These are phyloP conservation scores for Ischnura elegans DNA, from an alignment of 2,888 invertebrate genomes.

Conservation along the genomic window DNA sequence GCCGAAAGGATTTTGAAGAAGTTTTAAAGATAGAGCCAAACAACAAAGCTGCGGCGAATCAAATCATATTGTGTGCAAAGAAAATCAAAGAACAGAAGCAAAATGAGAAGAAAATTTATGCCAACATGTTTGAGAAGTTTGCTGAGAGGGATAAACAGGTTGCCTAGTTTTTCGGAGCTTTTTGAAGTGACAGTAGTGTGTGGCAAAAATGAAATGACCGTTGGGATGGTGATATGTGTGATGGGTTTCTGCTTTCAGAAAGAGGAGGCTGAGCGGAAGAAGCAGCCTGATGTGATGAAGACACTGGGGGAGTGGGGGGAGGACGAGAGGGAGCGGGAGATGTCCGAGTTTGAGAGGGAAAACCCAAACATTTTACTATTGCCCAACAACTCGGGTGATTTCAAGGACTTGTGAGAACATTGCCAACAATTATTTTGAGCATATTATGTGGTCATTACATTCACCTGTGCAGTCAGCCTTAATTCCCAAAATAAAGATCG, in stretches of 20 bases:
- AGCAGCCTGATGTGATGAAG: slow-evolving; percentile 87
- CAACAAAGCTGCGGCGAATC: slow-evolving; percentile 93
- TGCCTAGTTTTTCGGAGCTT: slow-evolving; percentile 33
- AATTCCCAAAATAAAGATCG: background rate
- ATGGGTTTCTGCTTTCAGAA: slow-evolving; percentile 79
- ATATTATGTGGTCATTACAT: background rate
- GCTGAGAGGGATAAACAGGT: slow-evolving; percentile 89
- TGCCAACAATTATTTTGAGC: background rate
- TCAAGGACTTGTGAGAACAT: slow-evolving; percentile 81
- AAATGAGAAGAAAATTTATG: slow-evolving; percentile 92
- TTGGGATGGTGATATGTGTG: slow-evolving; percentile 70
- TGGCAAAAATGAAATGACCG: background rate
- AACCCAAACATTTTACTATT: slow-evolving; percentile 89
- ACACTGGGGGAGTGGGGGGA: slow-evolving; percentile 87
- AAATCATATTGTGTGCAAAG: slow-evolving; percentile 85
- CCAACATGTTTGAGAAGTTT: slow-evolving; percentile 97
- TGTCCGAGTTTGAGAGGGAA: slow-evolving; percentile 88
- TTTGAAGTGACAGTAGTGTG: slow-evolving; percentile 46
- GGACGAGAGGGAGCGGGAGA: slow-evolving; percentile 84
- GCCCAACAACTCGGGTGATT: slow-evolving; percentile 85
- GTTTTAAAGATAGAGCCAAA: slow-evolving; percentile 89
- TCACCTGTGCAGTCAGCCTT: background rate
- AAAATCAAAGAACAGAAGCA: slow-evolving; percentile 87
- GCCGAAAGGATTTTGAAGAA: slow-evolving; percentile 87
- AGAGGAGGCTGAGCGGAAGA: slow-evolving; percentile 85